Evolutionary conservation across 2,888 invertebrate species (phyloP).

Genomic region (Xestia ashworthii): DNA sequence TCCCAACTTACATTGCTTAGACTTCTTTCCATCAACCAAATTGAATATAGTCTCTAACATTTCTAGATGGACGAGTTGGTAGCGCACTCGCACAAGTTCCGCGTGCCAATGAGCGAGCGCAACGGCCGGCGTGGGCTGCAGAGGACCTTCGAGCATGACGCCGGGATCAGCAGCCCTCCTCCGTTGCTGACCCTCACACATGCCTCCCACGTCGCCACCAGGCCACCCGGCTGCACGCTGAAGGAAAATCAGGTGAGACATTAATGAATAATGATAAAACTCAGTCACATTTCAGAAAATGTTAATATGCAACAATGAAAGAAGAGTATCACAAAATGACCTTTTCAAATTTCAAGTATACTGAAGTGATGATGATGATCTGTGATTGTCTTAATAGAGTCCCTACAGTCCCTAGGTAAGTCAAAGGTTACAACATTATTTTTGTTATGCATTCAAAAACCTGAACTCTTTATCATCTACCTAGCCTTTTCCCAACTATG

Average conservation of each 20-base stretch:
- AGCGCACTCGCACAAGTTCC: conserved; percentile 86
- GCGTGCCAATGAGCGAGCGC: conserved; percentile 83
- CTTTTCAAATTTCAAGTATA: too few species aligned
- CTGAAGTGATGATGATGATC: too few species aligned
- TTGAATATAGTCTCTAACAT: background rate
- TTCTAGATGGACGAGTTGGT: conserved; percentile 85
- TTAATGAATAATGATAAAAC: background rate
- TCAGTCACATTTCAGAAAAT: background rate
- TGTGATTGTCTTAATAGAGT: too few species aligned
- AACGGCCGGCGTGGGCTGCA: conserved; percentile 80
- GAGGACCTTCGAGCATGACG: conserved; percentile 75
- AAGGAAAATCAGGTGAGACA: conserved; percentile 75
- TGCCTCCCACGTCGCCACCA: conserved; percentile 84
- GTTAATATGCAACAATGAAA: background rate
- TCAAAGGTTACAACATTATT: too few species aligned
- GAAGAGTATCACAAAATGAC: background rate
- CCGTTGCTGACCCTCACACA: conserved; percentile 85
- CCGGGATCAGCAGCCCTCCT: conserved; percentile 76
- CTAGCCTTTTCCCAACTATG: too few species aligned
- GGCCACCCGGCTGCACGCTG: conserved; percentile 83
- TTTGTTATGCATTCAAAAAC: too few species aligned
- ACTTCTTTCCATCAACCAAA: background rate
- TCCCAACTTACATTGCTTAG: background rate
- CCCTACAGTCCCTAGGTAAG: too few species aligned
- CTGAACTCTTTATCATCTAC: too few species aligned